Evolutionary conservation across 2,113 vertebrate species (phyloP).

Genomic region (Myrmecobius fasciatus): DNA sequence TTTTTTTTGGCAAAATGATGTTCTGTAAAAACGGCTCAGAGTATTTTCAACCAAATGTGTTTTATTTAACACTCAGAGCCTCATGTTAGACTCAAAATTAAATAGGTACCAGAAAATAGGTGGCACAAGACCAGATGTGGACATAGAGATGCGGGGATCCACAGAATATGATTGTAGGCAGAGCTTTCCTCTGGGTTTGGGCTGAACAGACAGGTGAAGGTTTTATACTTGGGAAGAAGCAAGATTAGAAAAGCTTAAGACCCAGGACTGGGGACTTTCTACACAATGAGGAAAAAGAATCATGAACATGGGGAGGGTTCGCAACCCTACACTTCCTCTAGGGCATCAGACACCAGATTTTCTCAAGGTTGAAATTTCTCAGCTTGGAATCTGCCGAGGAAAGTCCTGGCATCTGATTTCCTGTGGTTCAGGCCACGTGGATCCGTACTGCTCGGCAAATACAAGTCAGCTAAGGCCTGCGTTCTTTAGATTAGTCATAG

Average conservation of each 20-base stretch:
- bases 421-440: background rate
- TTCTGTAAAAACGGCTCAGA: slow-evolving; percentile 87
- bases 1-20: slow-evolving; percentile 82
- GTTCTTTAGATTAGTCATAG: background rate
- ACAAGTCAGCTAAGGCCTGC: background rate
- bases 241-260: background rate
- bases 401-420: background rate
- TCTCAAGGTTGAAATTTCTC: background rate
- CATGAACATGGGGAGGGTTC: background rate
- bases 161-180: background rate
- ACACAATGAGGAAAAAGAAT: background rate
- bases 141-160: accelerated
- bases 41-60: slow-evolving; percentile 85
- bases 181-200: background rate
- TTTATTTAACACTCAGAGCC: slow-evolving; percentile 82
- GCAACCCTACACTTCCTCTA: background rate
- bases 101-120: slow-evolving; percentile 73
- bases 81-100: slow-evolving; percentile 80
- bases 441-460: background rate
- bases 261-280: background rate
- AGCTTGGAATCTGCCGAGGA: background rate
- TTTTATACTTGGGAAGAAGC: background rate
- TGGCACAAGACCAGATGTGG: slow-evolving; percentile 63
- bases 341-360: background rate
- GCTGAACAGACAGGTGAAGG: background rate